These are phyloP conservation scores for Bombus turneri DNA, from an alignment of 1,140 invertebrate species.

Conservation along the genomic window DNA sequence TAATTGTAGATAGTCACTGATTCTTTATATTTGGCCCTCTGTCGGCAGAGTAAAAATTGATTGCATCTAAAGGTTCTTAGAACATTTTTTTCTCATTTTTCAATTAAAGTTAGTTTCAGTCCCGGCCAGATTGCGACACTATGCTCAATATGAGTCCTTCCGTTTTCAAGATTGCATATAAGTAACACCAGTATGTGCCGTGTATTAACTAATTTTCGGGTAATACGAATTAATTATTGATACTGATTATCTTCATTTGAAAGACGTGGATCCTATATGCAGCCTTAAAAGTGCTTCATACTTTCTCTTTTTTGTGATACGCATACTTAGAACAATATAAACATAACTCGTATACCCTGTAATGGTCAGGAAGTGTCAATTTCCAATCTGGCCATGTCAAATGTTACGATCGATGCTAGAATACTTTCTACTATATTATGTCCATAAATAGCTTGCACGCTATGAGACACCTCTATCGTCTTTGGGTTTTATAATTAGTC, in stretches of 20 bases:
- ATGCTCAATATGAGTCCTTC: conserved; percentile 26
- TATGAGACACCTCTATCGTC: conserved; percentile 74
- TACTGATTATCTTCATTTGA: conserved; percentile 11
- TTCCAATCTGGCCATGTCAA: conserved; percentile 70
- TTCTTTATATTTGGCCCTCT: conserved; percentile 73
- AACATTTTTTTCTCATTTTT: conserved; percentile 54
- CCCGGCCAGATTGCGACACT: conserved; percentile 73
- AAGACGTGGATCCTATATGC: conserved; percentile 57
- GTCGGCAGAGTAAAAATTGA: conserved; percentile 75
- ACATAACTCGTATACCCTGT: conserved; percentile 76
- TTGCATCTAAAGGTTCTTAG: conserved; percentile 62
- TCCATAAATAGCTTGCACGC: conserved; percentile 75
- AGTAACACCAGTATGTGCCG: conserved; percentile 13
- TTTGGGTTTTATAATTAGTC: conserved; percentile 75
- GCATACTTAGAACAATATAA: conserved; percentile 73
- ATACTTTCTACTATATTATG: conserved; percentile 68
- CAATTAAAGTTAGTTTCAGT: conserved; percentile 75
- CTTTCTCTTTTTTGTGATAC: conserved; percentile 36
- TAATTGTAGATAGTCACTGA: conserved; percentile 72
- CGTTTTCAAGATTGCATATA: conserved; percentile 65
- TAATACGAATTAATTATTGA: conserved; percentile 28
- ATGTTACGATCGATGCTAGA: conserved; percentile 61
- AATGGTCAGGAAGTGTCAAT: conserved; percentile 67
- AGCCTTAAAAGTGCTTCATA: conserved; percentile 65
- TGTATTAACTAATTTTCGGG: conserved; percentile 25